These are phyloP conservation scores for Lindbergichthys nudifrons DNA, from an alignment of 2,797 vertebrate species.

Conservation along the genomic window DNA sequence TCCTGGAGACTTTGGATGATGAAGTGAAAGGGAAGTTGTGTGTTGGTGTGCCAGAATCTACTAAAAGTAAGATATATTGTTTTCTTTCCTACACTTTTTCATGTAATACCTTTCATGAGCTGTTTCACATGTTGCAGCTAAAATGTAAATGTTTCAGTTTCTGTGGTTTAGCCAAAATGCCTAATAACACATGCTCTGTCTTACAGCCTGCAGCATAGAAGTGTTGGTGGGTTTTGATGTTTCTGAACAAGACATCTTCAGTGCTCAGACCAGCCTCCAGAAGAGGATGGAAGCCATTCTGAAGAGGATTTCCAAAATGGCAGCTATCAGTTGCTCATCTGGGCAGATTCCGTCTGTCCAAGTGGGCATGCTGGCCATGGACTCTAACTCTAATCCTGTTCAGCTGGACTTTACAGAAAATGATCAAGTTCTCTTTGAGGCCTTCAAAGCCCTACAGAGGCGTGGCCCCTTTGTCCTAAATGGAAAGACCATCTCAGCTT, in stretches of 20 bases:
- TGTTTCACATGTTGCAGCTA: conserved; percentile 2
- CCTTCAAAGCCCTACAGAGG: conserved; percentile 82
- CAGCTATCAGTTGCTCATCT: conserved; percentile 89
- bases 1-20: conserved; percentile 88
- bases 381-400: conserved; percentile 81
- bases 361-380: conserved; percentile 88
- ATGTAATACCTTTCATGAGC: background rate
- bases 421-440: conserved; percentile 83
- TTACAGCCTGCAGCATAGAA: conserved; percentile 90
- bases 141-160: background rate
- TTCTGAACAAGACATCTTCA: conserved; percentile 88
- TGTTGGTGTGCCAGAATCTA: conserved; percentile 49
- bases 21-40: conserved; percentile 89
- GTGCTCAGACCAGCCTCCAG: conserved; percentile 88
- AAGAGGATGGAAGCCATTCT: conserved; percentile 86
- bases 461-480: conserved; percentile 90
- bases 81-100: background rate
- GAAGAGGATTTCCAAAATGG: conserved; percentile 90
- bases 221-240: conserved; percentile 96
- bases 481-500: conserved; percentile 86
- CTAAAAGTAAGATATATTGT: conserved; percentile 82
- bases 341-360: conserved; percentile 84
- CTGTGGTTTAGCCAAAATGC: background rate
- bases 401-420: conserved; percentile 90
- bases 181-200: conserved; percentile 30